These are phyloP conservation scores for Pterocles orientalis DNA, from an alignment of 2,113 vertebrate species.

Conservation along the genomic window DNA sequence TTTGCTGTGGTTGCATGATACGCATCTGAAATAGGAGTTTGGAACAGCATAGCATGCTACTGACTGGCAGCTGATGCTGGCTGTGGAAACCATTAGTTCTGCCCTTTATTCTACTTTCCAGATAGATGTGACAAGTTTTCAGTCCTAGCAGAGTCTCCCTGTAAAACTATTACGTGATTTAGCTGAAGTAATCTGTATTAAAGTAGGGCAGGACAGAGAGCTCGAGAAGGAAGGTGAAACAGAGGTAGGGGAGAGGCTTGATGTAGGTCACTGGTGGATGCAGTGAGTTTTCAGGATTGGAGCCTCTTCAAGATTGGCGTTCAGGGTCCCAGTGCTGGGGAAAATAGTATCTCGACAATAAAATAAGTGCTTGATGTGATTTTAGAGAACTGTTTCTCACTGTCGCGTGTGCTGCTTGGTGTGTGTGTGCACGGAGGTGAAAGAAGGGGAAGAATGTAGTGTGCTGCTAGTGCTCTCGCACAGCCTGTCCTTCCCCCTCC, in stretches of 20 bases:
- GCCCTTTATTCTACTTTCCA: background rate
- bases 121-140: background rate
- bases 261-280: slow-evolving; percentile 34
- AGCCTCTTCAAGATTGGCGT: background rate
- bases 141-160: background rate
- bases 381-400: accelerated
- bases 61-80: background rate
- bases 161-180: slow-evolving; percentile 17
- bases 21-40: background rate
- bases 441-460: background rate
- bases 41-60: accelerated
- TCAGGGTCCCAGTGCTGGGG: background rate
- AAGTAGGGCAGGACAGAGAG: slow-evolving; percentile 52
- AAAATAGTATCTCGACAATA: background rate
- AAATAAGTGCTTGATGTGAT: background rate
- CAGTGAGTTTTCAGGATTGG: background rate
- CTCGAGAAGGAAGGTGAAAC: slow-evolving; percentile 33
- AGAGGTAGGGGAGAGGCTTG: background rate
- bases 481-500: background rate
- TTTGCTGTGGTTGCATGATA: accelerated
- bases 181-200: slow-evolving; percentile 48
- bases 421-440: background rate
- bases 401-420: background rate
- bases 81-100: background rate
- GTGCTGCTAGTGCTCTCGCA: background rate